Base-by-base conservation (phyloP, 2,797 vertebrate species). In the Sus cebifrons region DNA sequence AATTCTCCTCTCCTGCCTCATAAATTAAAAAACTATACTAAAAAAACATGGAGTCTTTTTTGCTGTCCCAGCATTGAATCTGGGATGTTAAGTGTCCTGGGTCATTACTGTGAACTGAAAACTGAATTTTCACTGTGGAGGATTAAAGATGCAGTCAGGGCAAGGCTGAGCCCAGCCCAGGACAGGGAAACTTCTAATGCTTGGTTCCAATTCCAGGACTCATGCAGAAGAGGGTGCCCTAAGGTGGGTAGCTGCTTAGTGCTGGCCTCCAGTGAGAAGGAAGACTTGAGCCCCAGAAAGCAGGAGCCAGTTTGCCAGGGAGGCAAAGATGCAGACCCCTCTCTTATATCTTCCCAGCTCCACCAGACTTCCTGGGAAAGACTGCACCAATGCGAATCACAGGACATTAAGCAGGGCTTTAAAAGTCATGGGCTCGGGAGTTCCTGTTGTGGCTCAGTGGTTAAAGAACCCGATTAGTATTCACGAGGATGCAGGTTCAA, bases 31-130 rank as follows among this genome's bases (percentile, higher is more conserved):
- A 14, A 27, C 58, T 54, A 5, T 54, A 11, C 5, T 68, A 23
- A 67, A 93, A 96, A 96, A 32, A 49, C 4, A 27, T 29, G 20
- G 60, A 91, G 16, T 56, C 49, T 32, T 40, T 88, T 75, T 65
- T 25, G 67, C 52, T 29, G 8, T 74, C 25, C 79, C 27, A 73
- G 11, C 21, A 73, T 62, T 67, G 27, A 75, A 23, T 4, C 49
- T 75, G 74, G 74, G 16, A 54, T 29, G 23, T 86, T 81, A 78
- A 73, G 1, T 60, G 29, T 7, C 44, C 10, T 23, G 6, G 13
- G 16, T 29, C 44, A 12, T 73, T 62, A 32, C 2, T 36, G 6
- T n/a, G 18, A 90, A 44, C 3, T n/a, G 67, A 36, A 36, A 36
- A 36, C 36, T 78, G 68, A 82, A n/a, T 92, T 92, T 82, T 90